A percentile compares a stretch with the other conserved stretches of the same genome.
phyloP scores from a whole-genome alignment of 2,113 vertebrate species.

The zebrafish (Danio rerio) region DNA sequence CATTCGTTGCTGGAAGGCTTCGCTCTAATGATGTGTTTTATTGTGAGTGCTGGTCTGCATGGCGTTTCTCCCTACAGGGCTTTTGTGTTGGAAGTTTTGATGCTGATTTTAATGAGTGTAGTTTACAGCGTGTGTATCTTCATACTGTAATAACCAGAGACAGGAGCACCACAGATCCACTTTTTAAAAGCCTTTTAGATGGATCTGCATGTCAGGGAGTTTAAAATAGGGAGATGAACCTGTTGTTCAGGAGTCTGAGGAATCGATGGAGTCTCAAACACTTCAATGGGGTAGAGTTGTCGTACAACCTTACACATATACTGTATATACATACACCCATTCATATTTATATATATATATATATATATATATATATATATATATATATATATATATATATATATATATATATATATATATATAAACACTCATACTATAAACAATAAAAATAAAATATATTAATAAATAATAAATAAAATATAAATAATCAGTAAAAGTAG shows the following conservation, averaged over 20 bases:
- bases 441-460: too few species aligned
- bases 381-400: too few species aligned
- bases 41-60: neutral
- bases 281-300: too few species aligned
- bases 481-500: too few species aligned
- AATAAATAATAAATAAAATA: too few species aligned
- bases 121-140: conserved; percentile 17
- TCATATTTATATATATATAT: too few species aligned
- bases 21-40: conserved; percentile 9
- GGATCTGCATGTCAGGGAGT: neutral
- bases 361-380: too few species aligned
- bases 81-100: neutral
- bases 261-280: too few species aligned
- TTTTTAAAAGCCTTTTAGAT: conserved; percentile 20
- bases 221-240: neutral
- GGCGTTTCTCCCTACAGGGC: neutral
- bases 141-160: neutral
- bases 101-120: conserved; percentile 7
- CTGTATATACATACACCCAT: too few species aligned
- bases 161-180: neutral
- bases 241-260: neutral
- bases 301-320: too few species aligned
- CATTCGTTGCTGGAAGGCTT: neutral
- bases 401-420: too few species aligned
- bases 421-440: too few species aligned